Evolutionary conservation across 2,113 vertebrate genomes (phyloP).

Genomic region (Plecturocebus donacophilus): DNA sequence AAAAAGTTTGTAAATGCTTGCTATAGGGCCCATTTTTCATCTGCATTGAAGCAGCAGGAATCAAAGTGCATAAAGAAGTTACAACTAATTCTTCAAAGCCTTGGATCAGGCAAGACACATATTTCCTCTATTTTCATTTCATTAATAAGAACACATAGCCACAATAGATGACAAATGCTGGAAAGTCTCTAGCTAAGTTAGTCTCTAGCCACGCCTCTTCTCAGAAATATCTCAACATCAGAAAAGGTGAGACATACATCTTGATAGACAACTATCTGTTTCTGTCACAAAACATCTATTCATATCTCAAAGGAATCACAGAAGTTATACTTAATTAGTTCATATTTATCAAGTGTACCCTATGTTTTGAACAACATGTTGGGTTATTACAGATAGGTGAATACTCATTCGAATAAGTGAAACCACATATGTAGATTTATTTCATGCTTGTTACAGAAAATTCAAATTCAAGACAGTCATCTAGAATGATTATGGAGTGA

Average conservation of each 20-base stretch:
- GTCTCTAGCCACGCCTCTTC: background rate
- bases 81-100: background rate
- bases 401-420: background rate
- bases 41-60: background rate
- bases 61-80: background rate
- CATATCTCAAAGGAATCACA: background rate
- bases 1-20: background rate
- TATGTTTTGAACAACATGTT: background rate
- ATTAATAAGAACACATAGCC: background rate
- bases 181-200: background rate
- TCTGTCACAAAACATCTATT: background rate
- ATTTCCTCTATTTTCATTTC: background rate
- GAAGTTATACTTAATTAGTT: background rate
- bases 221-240: background rate
- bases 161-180: background rate
- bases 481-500: background rate
- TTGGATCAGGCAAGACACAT: background rate
- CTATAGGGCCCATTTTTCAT: background rate
- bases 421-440: background rate
- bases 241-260: background rate
- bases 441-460: background rate
- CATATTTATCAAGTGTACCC: background rate
- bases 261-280: background rate
- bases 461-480: background rate
- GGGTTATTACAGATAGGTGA: background rate